Conservation (phyloP, 2,888 invertebrate species). For the Mythimna lalbum region DNA sequence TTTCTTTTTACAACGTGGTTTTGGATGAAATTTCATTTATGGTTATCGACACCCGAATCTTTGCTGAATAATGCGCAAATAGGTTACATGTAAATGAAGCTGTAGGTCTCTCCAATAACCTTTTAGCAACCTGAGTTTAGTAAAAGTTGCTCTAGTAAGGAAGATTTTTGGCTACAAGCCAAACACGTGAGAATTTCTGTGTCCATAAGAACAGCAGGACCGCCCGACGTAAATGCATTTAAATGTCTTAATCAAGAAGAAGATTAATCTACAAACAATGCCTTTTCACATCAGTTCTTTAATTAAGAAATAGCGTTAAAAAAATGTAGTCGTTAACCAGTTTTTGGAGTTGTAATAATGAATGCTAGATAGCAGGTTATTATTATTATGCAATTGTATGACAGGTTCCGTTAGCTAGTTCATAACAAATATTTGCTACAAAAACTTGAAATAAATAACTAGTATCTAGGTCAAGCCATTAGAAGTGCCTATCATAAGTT, state of each 20-base stretch:
- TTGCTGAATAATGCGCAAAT: not conserved
- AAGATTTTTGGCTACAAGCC: constrained; percentile 24
- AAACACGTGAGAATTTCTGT: constrained; percentile 4
- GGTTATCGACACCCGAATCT: not conserved
- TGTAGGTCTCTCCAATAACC: not conserved
- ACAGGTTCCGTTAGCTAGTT: constrained; percentile 37
- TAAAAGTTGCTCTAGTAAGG: constrained; percentile 2
- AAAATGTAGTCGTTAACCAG: constrained; percentile 24
- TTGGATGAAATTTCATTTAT: not conserved
- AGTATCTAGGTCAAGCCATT: constrained; percentile 48
- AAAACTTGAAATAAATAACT: constrained; percentile 49
- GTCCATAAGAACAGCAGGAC: constrained; percentile 1
- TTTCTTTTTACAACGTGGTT: not conserved
- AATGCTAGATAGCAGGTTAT: constrained; percentile 22
- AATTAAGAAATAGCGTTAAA: not conserved
- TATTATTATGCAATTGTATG: constrained; percentile 52
- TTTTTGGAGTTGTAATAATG: constrained; percentile 46
- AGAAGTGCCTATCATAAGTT: constrained; percentile 19
- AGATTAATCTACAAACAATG: constrained; percentile 10
- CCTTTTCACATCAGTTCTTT: not conserved
- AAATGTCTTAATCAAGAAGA: too few species aligned
- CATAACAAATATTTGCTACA: constrained; percentile 46
- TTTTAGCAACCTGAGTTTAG: not conserved
- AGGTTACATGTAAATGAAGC: not conserved
- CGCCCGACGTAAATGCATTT: not conserved